These are phyloP conservation scores for Corythaixoides concolor DNA, from an alignment of 2,113 vertebrate species.

Conservation along the genomic window DNA sequence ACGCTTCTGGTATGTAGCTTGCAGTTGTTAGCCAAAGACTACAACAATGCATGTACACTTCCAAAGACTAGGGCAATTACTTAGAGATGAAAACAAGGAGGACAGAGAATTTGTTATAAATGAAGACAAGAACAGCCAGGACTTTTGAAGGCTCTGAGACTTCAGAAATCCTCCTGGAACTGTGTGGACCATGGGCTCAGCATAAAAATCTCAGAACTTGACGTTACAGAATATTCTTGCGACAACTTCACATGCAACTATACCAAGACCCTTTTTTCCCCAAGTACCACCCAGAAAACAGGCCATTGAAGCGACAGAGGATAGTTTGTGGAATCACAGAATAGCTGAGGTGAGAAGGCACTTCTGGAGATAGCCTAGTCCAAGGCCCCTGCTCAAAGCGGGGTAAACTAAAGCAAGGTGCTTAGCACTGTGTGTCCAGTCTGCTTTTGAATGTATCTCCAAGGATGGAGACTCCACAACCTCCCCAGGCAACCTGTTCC, in stretches of 20 bases:
- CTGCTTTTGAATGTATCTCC: not conserved
- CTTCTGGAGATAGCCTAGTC: not conserved
- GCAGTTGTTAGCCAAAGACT: not conserved
- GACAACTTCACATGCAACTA: not conserved
- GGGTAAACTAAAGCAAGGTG: not conserved
- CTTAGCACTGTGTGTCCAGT: not conserved
- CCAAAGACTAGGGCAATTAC: not conserved
- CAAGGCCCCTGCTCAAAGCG: not conserved
- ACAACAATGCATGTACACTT: accelerated
- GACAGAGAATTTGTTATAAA: not conserved
- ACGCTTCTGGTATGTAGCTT: not conserved
- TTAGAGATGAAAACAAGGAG: not conserved
- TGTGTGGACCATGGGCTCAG: not conserved
- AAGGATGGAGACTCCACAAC: not conserved
- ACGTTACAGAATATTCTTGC: not conserved
- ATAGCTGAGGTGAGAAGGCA: not conserved
- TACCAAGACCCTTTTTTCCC: not conserved
- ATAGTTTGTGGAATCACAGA: not conserved
- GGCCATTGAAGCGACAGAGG: not conserved
- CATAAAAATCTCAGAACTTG: not conserved
- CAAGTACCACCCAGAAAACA: not conserved
- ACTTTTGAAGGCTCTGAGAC: not conserved
- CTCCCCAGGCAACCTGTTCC: not conserved
- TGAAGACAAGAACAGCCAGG: not conserved
- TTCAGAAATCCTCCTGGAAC: not conserved